phyloP scores from a whole-genome alignment of 1,140 invertebrate genomes.

The Nasonia vitripennis region DNA sequence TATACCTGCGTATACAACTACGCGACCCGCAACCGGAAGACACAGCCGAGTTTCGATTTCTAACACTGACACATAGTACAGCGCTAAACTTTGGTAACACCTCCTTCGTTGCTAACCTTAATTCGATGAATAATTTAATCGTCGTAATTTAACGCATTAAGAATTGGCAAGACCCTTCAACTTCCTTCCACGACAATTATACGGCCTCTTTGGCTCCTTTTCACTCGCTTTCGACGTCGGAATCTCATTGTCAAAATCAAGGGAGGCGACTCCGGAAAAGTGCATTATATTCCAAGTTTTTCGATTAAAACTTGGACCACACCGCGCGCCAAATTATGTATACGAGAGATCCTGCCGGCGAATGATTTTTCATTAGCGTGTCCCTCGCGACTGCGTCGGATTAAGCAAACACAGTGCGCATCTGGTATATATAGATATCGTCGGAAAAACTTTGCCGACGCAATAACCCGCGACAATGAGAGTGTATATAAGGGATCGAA shows the following conservation, averaged over 20 bases:
- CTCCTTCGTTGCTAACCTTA: background rate
- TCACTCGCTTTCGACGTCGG: background rate
- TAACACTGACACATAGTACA: too few relatives aligned
- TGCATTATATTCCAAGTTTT: slow-evolving; percentile 47
- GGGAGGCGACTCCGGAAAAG: too few relatives aligned
- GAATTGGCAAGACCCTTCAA: too few relatives aligned
- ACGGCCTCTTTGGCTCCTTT: background rate
- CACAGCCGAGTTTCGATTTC: background rate
- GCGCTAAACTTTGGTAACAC: too few relatives aligned
- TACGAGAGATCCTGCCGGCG: background rate
- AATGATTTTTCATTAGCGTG: slow-evolving; percentile 41
- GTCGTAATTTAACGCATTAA: too few relatives aligned
- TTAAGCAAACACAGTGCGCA: slow-evolving; percentile 3
- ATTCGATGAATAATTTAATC: too few relatives aligned
- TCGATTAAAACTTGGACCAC: slow-evolving; percentile 46
- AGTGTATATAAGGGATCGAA: background rate
- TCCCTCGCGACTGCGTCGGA: background rate
- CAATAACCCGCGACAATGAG: background rate
- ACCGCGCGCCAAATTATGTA: background rate
- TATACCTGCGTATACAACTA: background rate
- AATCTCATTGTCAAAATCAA: slow-evolving; percentile 29
- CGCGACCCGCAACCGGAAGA: background rate
- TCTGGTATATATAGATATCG: background rate
- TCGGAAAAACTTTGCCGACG: slow-evolving; percentile 2
- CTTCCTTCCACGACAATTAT: too few relatives aligned